Evolutionary conservation across 2,888 invertebrate species (phyloP).

Genomic region (Mermis nigrescens): DNA sequence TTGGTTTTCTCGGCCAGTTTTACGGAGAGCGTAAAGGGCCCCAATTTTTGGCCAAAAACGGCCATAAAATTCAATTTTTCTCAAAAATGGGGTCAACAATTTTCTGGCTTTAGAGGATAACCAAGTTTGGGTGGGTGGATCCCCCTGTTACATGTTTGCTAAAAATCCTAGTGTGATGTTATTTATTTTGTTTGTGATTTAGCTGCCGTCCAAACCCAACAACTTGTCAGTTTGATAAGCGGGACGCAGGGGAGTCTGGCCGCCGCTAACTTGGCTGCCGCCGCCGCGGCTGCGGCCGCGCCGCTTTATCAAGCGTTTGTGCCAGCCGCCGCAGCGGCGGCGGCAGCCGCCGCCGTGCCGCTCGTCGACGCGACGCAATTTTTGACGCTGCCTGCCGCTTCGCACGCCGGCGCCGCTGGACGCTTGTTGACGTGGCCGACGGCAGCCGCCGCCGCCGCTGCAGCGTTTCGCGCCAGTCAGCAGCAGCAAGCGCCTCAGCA

Average conservation of each 20-base stretch:
- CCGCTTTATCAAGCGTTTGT: conserved; percentile 18
- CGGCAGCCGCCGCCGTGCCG: conserved; percentile 8
- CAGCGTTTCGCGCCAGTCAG: not conserved
- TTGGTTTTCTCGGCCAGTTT: no score
- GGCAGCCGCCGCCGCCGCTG: not conserved
- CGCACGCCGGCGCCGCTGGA: conserved; percentile 5
- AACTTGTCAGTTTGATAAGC: conserved; percentile 6
- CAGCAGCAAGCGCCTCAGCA: conserved; percentile 4
- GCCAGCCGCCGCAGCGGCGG: conserved; percentile 16
- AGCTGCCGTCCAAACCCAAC: conserved; percentile 12
- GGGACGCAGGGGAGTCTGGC: not conserved
- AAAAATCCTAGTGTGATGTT: no score
- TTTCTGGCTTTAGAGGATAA: no score
- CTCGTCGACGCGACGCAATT: not conserved
- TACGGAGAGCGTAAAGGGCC: no score
- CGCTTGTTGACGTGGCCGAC: conserved; percentile 10
- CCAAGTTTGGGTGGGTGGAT: no score
- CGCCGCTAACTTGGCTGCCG: conserved; percentile 7
- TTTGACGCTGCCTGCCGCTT: conserved; percentile 6
- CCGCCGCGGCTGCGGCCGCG: conserved; percentile 8
- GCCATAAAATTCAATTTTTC: no score
- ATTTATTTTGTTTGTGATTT: no score
- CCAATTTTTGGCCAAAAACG: no score
- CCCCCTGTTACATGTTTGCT: no score
- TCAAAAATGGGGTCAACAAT: no score